These are phyloP conservation scores for Gracilinanus agilis DNA, from an alignment of 2,113 vertebrate genomes.

Conservation along the genomic window DNA sequence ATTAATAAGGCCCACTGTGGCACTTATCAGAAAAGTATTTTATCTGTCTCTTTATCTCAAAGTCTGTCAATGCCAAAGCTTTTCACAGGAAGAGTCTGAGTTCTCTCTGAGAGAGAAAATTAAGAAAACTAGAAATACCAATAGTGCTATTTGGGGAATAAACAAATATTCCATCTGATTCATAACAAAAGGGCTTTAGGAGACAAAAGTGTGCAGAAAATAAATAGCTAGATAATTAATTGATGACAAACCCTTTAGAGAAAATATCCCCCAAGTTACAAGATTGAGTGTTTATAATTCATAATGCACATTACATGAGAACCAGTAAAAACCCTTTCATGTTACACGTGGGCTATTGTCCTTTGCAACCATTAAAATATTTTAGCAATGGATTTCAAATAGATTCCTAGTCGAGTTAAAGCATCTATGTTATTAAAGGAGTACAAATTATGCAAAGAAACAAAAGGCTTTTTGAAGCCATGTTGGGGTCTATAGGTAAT, in stretches of 20 bases:
- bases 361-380: neutral
- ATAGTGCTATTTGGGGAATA: neutral
- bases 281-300: neutral
- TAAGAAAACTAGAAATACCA: conserved; percentile 32
- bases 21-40: conserved; percentile 28
- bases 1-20: conserved; percentile 14
- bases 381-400: conserved; percentile 32
- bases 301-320: neutral
- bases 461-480: conserved; percentile 9
- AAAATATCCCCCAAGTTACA: neutral
- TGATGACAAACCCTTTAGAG: conserved; percentile 6
- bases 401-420: conserved; percentile 30
- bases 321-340: neutral
- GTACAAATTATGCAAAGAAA: conserved; percentile 17
- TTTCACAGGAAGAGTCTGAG: conserved; percentile 41
- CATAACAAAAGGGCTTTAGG: conserved; percentile 53
- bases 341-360: neutral
- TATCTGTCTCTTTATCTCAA: conserved; percentile 53
- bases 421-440: conserved; percentile 12
- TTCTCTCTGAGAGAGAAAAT: conserved; percentile 47
- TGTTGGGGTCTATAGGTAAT: neutral
- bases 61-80: conserved; percentile 51
- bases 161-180: conserved; percentile 44
- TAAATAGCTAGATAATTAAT: conserved; percentile 9
- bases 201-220: conserved; percentile 11